Evolutionary conservation across 1,140 invertebrate genomes (phyloP), one percentile per base, ranked within the genome.

Genomic region (Hetaerina americana): DNA sequence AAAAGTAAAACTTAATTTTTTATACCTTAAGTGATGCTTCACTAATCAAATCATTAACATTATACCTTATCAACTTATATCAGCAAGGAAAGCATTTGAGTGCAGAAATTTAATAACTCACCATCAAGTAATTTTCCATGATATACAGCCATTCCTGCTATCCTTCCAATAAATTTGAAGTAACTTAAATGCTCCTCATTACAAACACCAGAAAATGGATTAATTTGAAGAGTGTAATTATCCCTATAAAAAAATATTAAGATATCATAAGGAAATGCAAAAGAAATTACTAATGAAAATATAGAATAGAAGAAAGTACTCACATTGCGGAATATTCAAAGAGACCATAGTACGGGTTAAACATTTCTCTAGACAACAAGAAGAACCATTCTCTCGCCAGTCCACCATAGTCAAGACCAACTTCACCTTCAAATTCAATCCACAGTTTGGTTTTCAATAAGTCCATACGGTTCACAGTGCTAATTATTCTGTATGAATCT

Each of bases 241-340:
- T 99, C 97, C 81, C 91, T 94, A 57, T 84, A 80, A 75, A 74
- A 77, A 73, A 72, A 75, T 71, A 74, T 74, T 70, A 72, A 73
- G 67, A 26, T 5, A 70, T 40, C 70, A 29, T 31, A 74, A 2
- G 28, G 10, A 57, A 57, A 57, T 1, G 2, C 15, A 12, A 57
- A 18, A 57, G 22, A 18, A 5, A 18, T 25, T 69, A 25, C 18
- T 27, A 26, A 18, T 67, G 49, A 8, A 40, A 40, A 40, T 12
- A 6, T 26, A 25, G 27, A 12, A 29, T 29, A 5, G 18, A 66
- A 75, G 26, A 57, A 71, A 31, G 27, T 69, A 85, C 88, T 87
- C 84, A 91, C 94, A 96, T 97, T 18, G 97, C 96, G 15, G 96
- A 98, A 85, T 99, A 99, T 83, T 99, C 96, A 85, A 99, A 99